phyloP scores from a whole-genome alignment of 2,888 invertebrate genomes.

The Drosophila pseudotakahashii region DNA sequence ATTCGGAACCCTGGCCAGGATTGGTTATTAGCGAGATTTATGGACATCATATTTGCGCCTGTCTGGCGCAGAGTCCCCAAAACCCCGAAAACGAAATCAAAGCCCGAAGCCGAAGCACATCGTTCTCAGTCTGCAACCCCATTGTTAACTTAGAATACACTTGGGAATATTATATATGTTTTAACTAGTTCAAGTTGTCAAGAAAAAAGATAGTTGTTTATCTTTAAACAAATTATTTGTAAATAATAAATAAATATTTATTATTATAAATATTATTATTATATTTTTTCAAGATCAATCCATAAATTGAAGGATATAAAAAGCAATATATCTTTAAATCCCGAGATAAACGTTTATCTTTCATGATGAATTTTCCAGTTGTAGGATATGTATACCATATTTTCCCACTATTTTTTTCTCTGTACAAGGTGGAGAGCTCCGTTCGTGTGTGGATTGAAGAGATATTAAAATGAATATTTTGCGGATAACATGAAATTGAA shows the following conservation, averaged over 20 bases:
- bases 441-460: slow-evolving; percentile 73
- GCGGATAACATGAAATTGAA: slow-evolving; percentile 81
- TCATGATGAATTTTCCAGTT: too few relatives aligned
- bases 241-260: too few relatives aligned
- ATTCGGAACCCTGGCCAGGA: slow-evolving; percentile 82
- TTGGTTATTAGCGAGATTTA: slow-evolving; percentile 84
- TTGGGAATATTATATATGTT: background rate
- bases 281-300: too few relatives aligned
- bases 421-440: background rate
- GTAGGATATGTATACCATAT: too few relatives aligned
- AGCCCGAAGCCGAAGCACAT: slow-evolving; percentile 1
- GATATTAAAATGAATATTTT: slow-evolving; percentile 83
- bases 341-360: too few relatives aligned
- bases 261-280: too few relatives aligned
- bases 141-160: slow-evolving; percentile 13
- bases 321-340: too few relatives aligned
- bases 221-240: too few relatives aligned
- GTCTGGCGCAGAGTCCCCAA: slow-evolving; percentile 28
- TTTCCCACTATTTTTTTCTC: background rate
- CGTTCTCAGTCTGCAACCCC: slow-evolving; percentile 4
- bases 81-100: slow-evolving; percentile 14
- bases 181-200: too few relatives aligned
- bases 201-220: too few relatives aligned
- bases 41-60: slow-evolving; percentile 83
- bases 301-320: too few relatives aligned